Conservation (phyloP, 2,888 invertebrate genomes). For the Mechanitis messenoides region DNA sequence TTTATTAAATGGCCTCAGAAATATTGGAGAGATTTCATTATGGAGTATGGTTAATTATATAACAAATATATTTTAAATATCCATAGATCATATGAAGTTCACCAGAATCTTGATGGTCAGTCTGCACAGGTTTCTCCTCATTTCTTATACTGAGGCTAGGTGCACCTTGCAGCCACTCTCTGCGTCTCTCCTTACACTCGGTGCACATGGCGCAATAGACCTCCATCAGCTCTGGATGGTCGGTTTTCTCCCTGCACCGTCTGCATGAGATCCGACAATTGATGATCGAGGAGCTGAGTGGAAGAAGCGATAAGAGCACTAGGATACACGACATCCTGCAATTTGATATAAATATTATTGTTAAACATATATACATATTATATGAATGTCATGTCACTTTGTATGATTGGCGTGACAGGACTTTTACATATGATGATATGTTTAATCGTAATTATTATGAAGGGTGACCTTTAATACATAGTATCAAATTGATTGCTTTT, state of each 20-base stretch:
- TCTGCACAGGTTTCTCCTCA: slow-evolving; percentile 2
- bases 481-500: no score
- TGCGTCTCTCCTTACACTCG: slow-evolving; percentile 49
- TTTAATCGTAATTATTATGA: no score
- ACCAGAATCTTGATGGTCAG: background rate
- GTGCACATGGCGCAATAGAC: slow-evolving; percentile 64
- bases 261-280: slow-evolving; percentile 53
- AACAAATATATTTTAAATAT: no score
- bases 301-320: slow-evolving; percentile 19
- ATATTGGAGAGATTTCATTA: background rate
- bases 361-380: no score
- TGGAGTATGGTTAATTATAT: no score
- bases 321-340: slow-evolving; percentile 17
- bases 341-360: background rate
- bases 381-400: no score
- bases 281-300: slow-evolving; percentile 29
- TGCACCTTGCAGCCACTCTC: slow-evolving; percentile 31
- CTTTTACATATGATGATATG: no score
- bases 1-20: background rate
- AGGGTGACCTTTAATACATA: no score
- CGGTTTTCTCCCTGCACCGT: slow-evolving; percentile 39
- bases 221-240: slow-evolving; percentile 41
- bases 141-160: slow-evolving; percentile 14
- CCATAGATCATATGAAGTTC: no score
- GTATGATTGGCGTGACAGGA: no score